These are phyloP conservation scores for Xenopus laevis DNA, from an alignment of 2,113 vertebrate species.

Conservation along the genomic window DNA sequence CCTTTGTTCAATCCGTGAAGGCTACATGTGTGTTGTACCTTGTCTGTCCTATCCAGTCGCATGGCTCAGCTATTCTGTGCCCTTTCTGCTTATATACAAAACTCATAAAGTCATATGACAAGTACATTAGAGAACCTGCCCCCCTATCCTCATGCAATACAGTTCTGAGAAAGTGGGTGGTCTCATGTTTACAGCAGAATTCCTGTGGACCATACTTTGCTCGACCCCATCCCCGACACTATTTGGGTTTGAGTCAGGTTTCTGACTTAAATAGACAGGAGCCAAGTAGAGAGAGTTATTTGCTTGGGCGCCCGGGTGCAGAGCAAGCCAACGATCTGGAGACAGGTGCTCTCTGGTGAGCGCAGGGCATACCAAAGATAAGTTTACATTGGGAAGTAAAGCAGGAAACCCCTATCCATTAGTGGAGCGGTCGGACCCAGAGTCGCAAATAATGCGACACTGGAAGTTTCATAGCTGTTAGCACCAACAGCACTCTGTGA, in stretches of 20 bases:
- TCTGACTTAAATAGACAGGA: slow-evolving; percentile 21
- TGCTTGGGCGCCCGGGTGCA: background rate
- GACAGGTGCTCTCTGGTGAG: background rate
- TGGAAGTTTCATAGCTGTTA: no score
- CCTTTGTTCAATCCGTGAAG: background rate
- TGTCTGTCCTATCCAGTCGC: slow-evolving; percentile 18
- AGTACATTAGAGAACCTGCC: slow-evolving; percentile 15
- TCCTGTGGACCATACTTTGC: slow-evolving; percentile 16
- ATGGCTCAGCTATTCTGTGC: background rate
- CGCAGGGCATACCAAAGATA: slow-evolving; percentile 19
- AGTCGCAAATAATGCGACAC: no score
- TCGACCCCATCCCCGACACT: background rate
- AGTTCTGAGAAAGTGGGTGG: slow-evolving; percentile 20
- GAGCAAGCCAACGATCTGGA: slow-evolving; percentile 14
- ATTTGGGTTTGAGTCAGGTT: slow-evolving; percentile 19
- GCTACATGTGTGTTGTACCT: slow-evolving; percentile 8
- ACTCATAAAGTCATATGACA: slow-evolving; percentile 15
- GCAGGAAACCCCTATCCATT: no score
- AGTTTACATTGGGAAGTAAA: background rate
- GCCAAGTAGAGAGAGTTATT: background rate
- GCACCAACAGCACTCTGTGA: no score
- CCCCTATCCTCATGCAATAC: background rate
- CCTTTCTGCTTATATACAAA: slow-evolving; percentile 18
- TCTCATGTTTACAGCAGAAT: slow-evolving; percentile 26
- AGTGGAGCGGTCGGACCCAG: no score